A percentile compares a stretch with the other conserved stretches of the same genome.
Evolutionary conservation across 2,888 invertebrate genomes (phyloP).

Genomic region (Ischnura elegans): DNA sequence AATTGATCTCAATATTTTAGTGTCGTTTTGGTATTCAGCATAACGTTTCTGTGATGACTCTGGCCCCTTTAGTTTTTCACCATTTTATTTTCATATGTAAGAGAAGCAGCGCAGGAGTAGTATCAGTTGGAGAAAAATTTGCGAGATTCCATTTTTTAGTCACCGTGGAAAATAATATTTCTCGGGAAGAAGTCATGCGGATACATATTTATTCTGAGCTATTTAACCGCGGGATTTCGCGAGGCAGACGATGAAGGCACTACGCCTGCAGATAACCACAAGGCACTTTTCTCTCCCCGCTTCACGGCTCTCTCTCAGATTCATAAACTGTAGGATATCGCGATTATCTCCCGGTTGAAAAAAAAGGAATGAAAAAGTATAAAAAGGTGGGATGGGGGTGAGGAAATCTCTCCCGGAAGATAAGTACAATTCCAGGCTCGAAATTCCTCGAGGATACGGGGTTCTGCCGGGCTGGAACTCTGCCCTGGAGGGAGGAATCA

Average conservation of each 20-base stretch:
- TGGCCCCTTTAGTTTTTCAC: too few relatives aligned
- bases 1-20: too few relatives aligned
- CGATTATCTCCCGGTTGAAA: neutral
- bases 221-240: neutral
- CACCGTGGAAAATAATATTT: neutral
- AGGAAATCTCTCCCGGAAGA: neutral
- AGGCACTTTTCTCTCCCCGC: neutral
- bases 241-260: neutral
- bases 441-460: neutral
- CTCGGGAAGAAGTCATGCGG: neutral
- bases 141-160: too few relatives aligned
- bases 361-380: too few relatives aligned
- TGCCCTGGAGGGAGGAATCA: neutral
- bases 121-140: too few relatives aligned
- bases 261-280: neutral
- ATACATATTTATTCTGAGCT: neutral
- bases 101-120: too few relatives aligned
- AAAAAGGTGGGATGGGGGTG: too few relatives aligned
- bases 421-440: neutral
- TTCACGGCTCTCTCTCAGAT: neutral
- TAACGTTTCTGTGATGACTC: too few relatives aligned
- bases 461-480: neutral
- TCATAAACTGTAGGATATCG: conserved; percentile 21
- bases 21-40: too few relatives aligned
- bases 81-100: too few relatives aligned